These are phyloP conservation scores for Scytalopus superciliaris DNA, from an alignment of 2,113 vertebrate genomes.

Conservation along the genomic window DNA sequence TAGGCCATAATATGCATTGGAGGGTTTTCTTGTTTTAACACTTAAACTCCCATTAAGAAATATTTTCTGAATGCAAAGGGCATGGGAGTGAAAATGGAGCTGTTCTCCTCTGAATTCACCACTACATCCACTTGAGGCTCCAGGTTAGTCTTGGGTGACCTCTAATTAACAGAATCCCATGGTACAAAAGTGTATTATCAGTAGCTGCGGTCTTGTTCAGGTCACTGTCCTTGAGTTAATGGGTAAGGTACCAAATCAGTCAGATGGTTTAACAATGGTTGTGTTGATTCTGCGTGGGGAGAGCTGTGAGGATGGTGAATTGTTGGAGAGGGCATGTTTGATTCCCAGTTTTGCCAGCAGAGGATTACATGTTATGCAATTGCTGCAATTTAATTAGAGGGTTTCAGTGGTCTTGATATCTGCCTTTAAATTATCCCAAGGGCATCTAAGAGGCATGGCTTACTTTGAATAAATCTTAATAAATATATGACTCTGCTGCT, in stretches of 20 bases:
- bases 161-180: constrained; percentile 11
- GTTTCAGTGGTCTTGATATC: constrained; percentile 19
- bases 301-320: not conserved
- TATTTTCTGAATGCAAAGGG: not conserved
- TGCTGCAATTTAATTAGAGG: not conserved
- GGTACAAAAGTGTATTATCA: constrained; percentile 8
- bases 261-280: not conserved
- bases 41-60: constrained; percentile 54
- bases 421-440: constrained; percentile 49
- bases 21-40: constrained; percentile 57
- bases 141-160: not conserved
- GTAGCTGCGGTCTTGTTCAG: constrained; percentile 8
- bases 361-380: constrained; percentile 1
- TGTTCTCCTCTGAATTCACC: not conserved
- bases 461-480: constrained; percentile 69
- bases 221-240: not conserved
- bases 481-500: not conserved
- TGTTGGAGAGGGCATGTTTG: not conserved
- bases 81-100: not conserved
- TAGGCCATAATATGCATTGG: not conserved
- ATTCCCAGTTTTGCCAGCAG: not conserved
- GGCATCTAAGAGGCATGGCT: constrained; percentile 1
- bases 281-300: not conserved
- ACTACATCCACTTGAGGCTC: not conserved
- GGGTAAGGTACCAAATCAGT: not conserved